These are phyloP conservation scores for Agrochola litura DNA, from an alignment of 2,888 invertebrate species.

Conservation along the genomic window DNA sequence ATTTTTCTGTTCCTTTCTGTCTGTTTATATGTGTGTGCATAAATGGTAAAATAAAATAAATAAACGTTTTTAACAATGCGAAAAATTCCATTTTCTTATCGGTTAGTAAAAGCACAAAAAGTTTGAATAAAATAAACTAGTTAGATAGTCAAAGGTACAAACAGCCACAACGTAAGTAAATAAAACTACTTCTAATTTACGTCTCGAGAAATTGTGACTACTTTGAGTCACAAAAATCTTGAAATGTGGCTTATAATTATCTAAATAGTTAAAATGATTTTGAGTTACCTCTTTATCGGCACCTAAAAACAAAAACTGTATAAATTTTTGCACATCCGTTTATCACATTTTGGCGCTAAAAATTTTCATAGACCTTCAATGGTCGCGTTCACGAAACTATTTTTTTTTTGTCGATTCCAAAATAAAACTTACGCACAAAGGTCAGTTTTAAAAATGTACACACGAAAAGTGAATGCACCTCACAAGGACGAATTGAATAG, in stretches of 20 bases:
- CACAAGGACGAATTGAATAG: constrained; percentile 52
- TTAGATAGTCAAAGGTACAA: background rate
- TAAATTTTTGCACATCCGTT: constrained; percentile 23
- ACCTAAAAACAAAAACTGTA: constrained; percentile 16
- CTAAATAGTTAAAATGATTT: background rate
- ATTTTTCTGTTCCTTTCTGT: no score
- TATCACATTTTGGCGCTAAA: constrained; percentile 60
- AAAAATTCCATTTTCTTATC: background rate
- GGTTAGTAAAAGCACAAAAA: background rate
- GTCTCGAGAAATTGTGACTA: background rate
- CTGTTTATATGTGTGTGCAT: no score
- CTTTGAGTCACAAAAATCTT: no score
- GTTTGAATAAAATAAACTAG: background rate
- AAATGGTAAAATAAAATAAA: no score
- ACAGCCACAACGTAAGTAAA: background rate
- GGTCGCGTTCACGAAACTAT: constrained; percentile 26
- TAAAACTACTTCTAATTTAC: background rate
- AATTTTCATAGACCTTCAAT: background rate
- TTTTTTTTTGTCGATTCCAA: constrained; percentile 15
- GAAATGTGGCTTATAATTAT: background rate
- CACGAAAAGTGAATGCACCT: constrained; percentile 59
- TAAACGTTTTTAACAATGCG: background rate
- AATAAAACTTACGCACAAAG: constrained; percentile 25
- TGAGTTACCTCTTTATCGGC: constrained; percentile 36
- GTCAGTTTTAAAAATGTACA: constrained; percentile 50